Percentiles rank a stretch among this genome's conserved stretches.
phyloP scores from a whole-genome alignment of 1,140 invertebrate genomes.

The Hydropsyche tenuis region DNA sequence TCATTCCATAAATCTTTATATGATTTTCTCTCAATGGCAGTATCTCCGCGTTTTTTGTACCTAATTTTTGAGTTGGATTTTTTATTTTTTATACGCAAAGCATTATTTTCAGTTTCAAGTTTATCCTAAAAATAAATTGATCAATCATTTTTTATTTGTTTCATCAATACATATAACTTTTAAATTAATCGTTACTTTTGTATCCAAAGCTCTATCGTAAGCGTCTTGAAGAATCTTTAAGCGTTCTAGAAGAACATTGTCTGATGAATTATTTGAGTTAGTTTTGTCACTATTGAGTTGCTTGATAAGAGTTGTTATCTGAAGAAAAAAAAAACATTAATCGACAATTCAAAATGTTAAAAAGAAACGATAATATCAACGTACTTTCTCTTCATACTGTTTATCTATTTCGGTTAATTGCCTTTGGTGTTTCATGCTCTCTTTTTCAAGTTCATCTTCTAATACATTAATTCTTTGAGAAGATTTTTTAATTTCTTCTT shows the following conservation, averaged over 20 bases:
- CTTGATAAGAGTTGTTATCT: conserved; percentile 41
- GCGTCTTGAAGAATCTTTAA: conserved; percentile 42
- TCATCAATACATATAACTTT: too few species aligned
- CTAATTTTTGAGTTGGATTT: conserved; percentile 51
- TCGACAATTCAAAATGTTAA: conserved; percentile 15
- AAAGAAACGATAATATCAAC: conserved; percentile 28
- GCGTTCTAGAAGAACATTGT: conserved; percentile 37
- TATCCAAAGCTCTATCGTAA: conserved; percentile 41
- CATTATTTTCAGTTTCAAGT: conserved; percentile 57
- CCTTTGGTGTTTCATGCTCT: conserved; percentile 51
- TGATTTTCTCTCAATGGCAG: conserved; percentile 24
- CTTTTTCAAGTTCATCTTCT: conserved; percentile 53
- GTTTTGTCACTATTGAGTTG: conserved; percentile 36
- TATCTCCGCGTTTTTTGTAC: conserved; percentile 48
- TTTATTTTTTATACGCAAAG: conserved; percentile 54
- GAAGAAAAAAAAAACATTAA: conserved; percentile 15
- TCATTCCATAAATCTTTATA: conserved; percentile 49
- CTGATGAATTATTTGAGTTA: conserved; percentile 11
- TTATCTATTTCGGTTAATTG: conserved; percentile 54
- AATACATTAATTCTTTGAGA: conserved; percentile 53
- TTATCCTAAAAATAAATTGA: conserved; percentile 57
- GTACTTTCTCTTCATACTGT: conserved; percentile 62
- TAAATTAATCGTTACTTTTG: conserved; percentile 46
- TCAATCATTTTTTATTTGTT: too few species aligned
- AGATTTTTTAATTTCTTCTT: conserved; percentile 59